Percentiles rank a stretch among this genome's conserved stretches.
Evolutionary conservation across 2,888 invertebrate genomes (phyloP).

Genomic region (Lepidochrysops patricia): DNA sequence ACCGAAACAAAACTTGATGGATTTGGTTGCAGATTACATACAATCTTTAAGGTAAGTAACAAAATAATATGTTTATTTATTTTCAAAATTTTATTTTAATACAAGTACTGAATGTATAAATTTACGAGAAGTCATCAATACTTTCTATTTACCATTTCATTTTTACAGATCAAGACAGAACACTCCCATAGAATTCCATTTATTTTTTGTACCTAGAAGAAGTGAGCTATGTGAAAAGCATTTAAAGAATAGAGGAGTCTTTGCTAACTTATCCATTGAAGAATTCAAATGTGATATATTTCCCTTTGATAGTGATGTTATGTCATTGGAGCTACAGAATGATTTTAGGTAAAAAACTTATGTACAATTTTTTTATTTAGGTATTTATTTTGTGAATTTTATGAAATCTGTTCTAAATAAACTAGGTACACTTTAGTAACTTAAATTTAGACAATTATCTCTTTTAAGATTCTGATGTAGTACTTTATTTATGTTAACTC

Average conservation of each 20-base stretch:
- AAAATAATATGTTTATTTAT: neutral
- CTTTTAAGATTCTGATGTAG: too few relatives aligned
- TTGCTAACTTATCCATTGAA: slow-evolving; percentile 82
- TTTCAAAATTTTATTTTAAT: neutral
- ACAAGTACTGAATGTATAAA: too few relatives aligned
- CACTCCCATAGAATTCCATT: slow-evolving; percentile 81
- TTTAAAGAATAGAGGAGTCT: slow-evolving; percentile 87
- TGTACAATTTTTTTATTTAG: too few relatives aligned
- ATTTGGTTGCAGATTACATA: slow-evolving; percentile 84
- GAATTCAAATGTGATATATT: slow-evolving; percentile 92
- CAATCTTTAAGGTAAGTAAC: slow-evolving; percentile 45
- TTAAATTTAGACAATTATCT: neutral
- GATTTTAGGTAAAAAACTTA: slow-evolving; percentile 78
- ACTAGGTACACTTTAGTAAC: neutral
- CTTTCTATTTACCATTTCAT: neutral
- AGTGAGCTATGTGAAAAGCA: slow-evolving; percentile 91
- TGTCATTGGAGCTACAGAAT: slow-evolving; percentile 91
- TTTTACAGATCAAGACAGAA: slow-evolving; percentile 45
- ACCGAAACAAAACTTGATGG: slow-evolving; percentile 88
- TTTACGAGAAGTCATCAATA: neutral
- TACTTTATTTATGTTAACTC: too few relatives aligned
- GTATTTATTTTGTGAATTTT: too few relatives aligned
- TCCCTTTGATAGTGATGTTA: slow-evolving; percentile 92
- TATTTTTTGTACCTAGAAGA: slow-evolving; percentile 91
- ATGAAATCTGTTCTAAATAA: too few relatives aligned